Evolutionary conservation across 2,113 vertebrate species (phyloP).

Genomic region (Phalacrocorax carbo): DNA sequence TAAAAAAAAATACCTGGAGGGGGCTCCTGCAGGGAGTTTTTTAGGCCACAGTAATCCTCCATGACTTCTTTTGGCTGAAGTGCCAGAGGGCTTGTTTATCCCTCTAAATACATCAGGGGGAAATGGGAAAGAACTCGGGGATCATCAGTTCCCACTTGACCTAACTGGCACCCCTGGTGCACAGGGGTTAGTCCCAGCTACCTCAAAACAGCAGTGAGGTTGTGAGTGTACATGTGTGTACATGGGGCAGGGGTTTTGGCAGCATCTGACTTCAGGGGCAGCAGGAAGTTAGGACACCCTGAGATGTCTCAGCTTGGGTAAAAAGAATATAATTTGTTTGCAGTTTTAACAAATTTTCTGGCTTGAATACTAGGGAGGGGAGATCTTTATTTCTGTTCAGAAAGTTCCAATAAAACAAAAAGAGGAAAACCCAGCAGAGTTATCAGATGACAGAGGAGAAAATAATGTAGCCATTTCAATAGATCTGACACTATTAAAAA

Average conservation of each 20-base stretch:
- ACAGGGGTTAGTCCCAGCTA: background rate
- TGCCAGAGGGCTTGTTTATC: background rate
- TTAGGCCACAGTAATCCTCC: background rate
- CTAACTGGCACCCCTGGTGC: background rate
- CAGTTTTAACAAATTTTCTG: background rate
- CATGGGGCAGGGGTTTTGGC: background rate
- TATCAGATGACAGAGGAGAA: background rate
- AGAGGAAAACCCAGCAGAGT: background rate
- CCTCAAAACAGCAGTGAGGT: background rate
- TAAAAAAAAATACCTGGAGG: fast-evolving
- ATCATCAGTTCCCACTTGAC: background rate
- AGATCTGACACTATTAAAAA: background rate
- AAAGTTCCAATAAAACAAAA: background rate
- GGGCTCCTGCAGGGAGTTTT: background rate
- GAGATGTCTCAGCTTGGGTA: background rate
- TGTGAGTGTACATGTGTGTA: background rate
- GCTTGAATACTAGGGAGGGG: background rate
- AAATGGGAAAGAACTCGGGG: background rate
- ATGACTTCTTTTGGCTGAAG: background rate
- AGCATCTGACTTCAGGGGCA: background rate
- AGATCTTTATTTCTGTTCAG: background rate
- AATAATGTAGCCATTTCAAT: background rate
- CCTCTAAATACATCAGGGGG: background rate
- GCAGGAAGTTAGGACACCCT: background rate
- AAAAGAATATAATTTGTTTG: background rate